phyloP scores from a whole-genome alignment of 2,113 vertebrate species.

The Bettongia penicillata region DNA sequence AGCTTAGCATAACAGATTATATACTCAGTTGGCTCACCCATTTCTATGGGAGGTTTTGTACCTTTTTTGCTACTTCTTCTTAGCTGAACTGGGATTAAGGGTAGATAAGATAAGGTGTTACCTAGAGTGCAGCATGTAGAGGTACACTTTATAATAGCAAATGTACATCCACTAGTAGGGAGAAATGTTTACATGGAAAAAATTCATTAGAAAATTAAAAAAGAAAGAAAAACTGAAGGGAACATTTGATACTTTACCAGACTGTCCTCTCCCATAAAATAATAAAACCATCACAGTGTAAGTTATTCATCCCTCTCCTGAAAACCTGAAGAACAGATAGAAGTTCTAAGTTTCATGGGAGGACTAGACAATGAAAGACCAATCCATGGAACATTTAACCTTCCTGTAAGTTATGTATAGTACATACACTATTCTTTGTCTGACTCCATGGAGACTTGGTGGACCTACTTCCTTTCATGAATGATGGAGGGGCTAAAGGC shows the following conservation, averaged over 20 bases:
- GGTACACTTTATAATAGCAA: background rate
- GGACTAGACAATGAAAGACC: background rate
- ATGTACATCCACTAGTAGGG: background rate
- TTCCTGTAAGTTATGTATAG: background rate
- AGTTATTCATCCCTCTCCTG: background rate
- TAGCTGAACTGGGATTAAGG: background rate
- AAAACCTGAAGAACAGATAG: background rate
- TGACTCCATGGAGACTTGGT: background rate
- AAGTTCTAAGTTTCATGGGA: background rate
- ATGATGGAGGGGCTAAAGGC: background rate
- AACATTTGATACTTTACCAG: background rate
- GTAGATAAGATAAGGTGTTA: background rate
- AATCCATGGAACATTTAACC: background rate
- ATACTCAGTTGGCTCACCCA: background rate
- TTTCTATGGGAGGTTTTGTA: background rate
- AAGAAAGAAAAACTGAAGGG: background rate
- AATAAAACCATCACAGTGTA: background rate
- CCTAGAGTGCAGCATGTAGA: background rate
- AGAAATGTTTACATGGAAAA: background rate
- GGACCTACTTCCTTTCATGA: background rate
- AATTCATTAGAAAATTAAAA: background rate
- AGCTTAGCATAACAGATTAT: background rate
- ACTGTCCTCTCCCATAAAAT: background rate
- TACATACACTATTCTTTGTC: background rate
- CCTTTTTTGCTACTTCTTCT: background rate